These are phyloP conservation scores for Mechanitis messenoides DNA, from an alignment of 2,888 invertebrate species.

Conservation along the genomic window DNA sequence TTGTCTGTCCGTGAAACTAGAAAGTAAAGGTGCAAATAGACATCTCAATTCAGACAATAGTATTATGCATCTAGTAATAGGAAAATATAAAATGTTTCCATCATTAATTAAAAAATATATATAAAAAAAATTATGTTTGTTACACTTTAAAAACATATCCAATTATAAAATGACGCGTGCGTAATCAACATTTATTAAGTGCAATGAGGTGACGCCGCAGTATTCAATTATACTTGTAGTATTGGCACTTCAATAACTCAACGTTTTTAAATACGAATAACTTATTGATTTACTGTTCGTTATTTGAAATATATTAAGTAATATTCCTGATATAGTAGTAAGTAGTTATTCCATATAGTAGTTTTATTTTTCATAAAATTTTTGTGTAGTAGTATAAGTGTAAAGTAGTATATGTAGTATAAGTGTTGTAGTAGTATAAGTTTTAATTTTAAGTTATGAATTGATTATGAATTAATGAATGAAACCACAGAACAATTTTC, in stretches of 20 bases:
- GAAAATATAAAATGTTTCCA: no score
- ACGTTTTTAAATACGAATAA: not conserved
- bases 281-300: constrained; percentile 20
- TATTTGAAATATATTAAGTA: constrained; percentile 20
- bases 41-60: no score
- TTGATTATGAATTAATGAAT: constrained; percentile 24
- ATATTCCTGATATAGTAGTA: constrained; percentile 22
- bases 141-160: no score
- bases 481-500: constrained; percentile 58
- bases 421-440: not conserved
- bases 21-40: no score
- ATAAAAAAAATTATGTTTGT: no score
- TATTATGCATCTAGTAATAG: no score
- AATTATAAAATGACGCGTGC: no score
- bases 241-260: not conserved
- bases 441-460: no score
- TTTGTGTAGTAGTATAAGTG: not conserved
- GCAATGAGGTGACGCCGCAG: not conserved
- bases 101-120: no score
- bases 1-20: no score
- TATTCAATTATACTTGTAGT: constrained; percentile 2
- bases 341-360: constrained; percentile 13
- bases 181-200: not conserved
- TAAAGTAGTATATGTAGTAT: not conserved
- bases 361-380: constrained; percentile 19